Evolutionary conservation across 1,140 invertebrate genomes (phyloP).

Genomic region (Piezodorus guildinii): DNA sequence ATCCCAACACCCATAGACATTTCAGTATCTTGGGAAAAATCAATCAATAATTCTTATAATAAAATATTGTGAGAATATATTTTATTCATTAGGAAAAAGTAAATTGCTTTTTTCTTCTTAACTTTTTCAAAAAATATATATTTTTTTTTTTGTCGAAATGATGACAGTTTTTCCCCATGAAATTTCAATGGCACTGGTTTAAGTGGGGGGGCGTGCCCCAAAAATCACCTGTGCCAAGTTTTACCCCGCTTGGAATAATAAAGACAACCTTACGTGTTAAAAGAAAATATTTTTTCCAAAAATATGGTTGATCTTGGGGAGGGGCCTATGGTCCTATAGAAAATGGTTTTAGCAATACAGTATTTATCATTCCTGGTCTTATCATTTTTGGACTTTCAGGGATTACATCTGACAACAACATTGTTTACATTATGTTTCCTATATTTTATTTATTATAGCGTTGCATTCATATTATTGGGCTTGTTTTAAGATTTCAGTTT

Average conservation of each 20-base stretch:
- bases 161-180: neutral
- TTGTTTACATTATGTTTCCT: slow-evolving; percentile 12
- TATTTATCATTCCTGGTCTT: slow-evolving; percentile 63
- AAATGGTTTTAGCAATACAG: slow-evolving; percentile 65
- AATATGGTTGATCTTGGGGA: slow-evolving; percentile 53
- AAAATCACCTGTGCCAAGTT: slow-evolving; percentile 2
- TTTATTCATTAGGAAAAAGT: too few species aligned
- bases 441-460: too few species aligned
- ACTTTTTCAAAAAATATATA: too few species aligned
- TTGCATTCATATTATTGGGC: too few species aligned
- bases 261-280: neutral
- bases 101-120: too few species aligned
- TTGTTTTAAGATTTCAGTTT: too few species aligned
- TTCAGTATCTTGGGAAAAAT: too few species aligned
- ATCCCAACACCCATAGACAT: too few species aligned
- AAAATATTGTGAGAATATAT: too few species aligned
- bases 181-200: neutral
- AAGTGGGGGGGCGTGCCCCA: slow-evolving; percentile 8
- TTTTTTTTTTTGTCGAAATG: too few species aligned
- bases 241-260: neutral
- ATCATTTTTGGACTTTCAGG: slow-evolving; percentile 58
- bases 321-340: slow-evolving; percentile 56
- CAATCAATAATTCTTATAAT: too few species aligned
- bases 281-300: neutral
- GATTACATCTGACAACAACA: slow-evolving; percentile 36